These are phyloP conservation scores for Saiga tatarica DNA, from an alignment of 2,113 vertebrate species.

Conservation along the genomic window DNA sequence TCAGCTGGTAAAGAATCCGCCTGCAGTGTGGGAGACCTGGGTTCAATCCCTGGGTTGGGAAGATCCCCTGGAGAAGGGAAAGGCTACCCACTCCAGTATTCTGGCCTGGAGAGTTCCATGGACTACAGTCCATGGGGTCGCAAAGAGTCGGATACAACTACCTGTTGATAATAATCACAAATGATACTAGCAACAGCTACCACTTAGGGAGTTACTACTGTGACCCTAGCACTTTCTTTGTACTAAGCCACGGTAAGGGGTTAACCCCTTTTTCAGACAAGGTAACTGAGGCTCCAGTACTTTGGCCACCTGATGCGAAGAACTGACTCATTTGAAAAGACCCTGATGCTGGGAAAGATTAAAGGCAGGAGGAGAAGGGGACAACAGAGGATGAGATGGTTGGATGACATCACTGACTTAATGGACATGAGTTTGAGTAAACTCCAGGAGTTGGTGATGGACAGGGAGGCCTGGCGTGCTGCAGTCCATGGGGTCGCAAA, in stretches of 20 bases:
- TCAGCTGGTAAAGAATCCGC: too few relatives aligned
- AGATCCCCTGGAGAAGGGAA: too few relatives aligned
- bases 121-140: too few relatives aligned
- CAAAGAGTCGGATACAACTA: too few relatives aligned
- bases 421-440: background rate
- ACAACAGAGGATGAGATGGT: background rate
- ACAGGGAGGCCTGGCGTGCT: background rate
- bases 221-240: background rate
- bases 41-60: too few relatives aligned
- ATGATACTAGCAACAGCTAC: background rate
- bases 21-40: too few relatives aligned
- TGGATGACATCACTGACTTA: background rate
- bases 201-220: background rate
- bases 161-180: background rate
- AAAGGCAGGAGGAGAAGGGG: background rate
- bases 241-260: background rate
- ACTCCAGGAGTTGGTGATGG: background rate
- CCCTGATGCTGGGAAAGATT: background rate
- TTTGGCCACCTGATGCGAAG: background rate
- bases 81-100: too few relatives aligned
- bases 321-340: background rate
- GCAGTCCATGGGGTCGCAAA: background rate
- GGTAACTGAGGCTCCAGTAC: background rate
- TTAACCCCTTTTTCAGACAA: background rate
- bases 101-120: too few relatives aligned